Evolutionary conservation across 2,888 invertebrate species (phyloP), one percentile per base, ranked within the genome.

Genomic region (Dryobotodes eremita): DNA sequence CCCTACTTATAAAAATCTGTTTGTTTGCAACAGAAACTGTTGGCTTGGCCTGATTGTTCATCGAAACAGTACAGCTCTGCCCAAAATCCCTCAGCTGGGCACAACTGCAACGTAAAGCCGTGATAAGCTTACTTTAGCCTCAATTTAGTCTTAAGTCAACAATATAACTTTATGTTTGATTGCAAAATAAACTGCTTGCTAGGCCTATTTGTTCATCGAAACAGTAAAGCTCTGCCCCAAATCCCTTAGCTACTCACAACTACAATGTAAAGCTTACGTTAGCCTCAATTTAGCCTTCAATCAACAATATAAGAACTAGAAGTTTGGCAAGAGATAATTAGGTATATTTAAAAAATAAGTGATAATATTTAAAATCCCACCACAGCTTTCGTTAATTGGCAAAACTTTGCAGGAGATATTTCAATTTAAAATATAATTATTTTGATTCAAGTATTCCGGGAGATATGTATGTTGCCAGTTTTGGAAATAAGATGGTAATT

Each of bases 71-170:
- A 50, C 48, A 75, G 20, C 73, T 48, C 73, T 59, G 48, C 31
- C 48, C 31, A 31, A 75, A 72, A 73, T 48, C 2, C 20, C 73
- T 48, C 75, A 50, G n/a, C 74, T 59, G 50, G 36, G 20, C 48
- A 23, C n/a, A 36, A 42, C 15, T 75, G n/a, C 59, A 73, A n/a
- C 20, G 36, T 20, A 73, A 73, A 74, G 48, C 74, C n/a, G 55
- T 48, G 15, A 48, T 57, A 75, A 72, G 55, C 23, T n/a, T 72
- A 31, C 17, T 42, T 26, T 17, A 46, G n/a, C 17, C 42, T 42
- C 42, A 42, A 42, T 42, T 36, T 36, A 36, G 36, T 36, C n/a
- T 42, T 65, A 46, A 46, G 2, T 26, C 46, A 46, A 46, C n/a
- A 17, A 66, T 46, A 26, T 20, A 65, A 46, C 46, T 46, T 46